A percentile compares a stretch with the other conserved stretches of the same genome.
These are phyloP conservation scores for Sarcophaga rosellei DNA, from an alignment of 2,888 invertebrate species.

Conservation along the genomic window DNA sequence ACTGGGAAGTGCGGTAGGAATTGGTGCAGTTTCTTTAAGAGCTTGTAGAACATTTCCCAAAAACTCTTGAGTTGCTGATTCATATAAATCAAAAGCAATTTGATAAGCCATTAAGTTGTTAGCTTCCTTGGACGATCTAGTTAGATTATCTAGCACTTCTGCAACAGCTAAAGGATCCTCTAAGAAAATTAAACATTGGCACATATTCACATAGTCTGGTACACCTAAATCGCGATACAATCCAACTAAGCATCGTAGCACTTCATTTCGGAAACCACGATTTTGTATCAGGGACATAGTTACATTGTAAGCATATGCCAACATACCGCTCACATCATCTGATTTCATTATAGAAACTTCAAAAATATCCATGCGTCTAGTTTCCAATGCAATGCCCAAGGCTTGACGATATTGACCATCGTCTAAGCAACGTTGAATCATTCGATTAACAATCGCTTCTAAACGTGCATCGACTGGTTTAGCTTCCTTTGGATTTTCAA, in stretches of 20 bases:
- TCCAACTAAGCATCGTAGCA: constrained; percentile 93
- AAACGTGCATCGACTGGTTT: constrained; percentile 90
- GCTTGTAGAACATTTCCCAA: constrained; percentile 92
- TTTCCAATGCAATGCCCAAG: constrained; percentile 97
- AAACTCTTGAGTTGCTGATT: constrained; percentile 99
- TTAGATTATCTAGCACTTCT: constrained; percentile 94
- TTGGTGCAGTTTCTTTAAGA: constrained; percentile 90
- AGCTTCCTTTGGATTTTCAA: constrained; percentile 85
- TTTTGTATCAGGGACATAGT: constrained; percentile 98
- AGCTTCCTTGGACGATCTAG: constrained; percentile 87
- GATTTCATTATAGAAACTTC: constrained; percentile 95
- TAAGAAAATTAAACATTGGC: constrained; percentile 97
- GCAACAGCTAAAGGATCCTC: constrained; percentile 97
- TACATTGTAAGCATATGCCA: constrained; percentile 97
- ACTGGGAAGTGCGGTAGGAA: constrained; percentile 88
- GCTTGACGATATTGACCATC: constrained; percentile 98
- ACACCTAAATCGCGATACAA: constrained; percentile 93
- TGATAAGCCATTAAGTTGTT: constrained; percentile 98
- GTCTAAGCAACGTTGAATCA: constrained; percentile 97
- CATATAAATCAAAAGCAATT: constrained; percentile 99
- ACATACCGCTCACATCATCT: constrained; percentile 94
- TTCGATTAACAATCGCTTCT: constrained; percentile 96
- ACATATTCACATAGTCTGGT: constrained; percentile 99
- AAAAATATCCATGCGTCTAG: constrained; percentile 98
- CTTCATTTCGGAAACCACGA: constrained; percentile 94